A percentile compares a stretch with the other conserved stretches of the same genome.
Evolutionary conservation across 2,113 vertebrate genomes (phyloP).

Genomic region (Alaudala cheleensis): DNA sequence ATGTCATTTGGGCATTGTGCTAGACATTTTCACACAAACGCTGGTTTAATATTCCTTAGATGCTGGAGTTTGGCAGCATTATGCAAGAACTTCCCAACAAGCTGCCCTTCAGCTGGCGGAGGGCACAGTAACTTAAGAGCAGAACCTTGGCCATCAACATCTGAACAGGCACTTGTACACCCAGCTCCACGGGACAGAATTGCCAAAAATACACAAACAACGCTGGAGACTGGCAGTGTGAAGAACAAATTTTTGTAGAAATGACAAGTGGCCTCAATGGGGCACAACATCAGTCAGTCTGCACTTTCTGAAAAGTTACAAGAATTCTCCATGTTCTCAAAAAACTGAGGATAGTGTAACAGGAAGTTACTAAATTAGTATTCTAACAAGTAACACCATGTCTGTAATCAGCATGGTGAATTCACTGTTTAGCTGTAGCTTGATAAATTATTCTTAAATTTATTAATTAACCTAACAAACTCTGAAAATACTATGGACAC

Average conservation of each 20-base stretch:
- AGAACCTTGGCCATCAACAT: background rate
- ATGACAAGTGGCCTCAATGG: background rate
- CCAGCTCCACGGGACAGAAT: fast-evolving
- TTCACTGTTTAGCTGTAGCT: background rate
- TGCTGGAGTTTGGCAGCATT: background rate
- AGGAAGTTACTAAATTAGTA: background rate
- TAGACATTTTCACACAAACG: background rate
- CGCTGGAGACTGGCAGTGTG: fast-evolving
- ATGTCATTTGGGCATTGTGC: background rate
- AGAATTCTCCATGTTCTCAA: background rate
- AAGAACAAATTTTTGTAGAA: background rate
- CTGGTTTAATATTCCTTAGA: background rate
- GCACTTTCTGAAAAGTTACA: background rate
- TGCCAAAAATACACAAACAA: background rate
- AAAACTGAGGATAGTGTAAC: fast-evolving
- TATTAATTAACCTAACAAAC: background rate
- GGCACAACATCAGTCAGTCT: background rate
- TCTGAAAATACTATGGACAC: background rate
- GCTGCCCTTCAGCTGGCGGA: background rate
- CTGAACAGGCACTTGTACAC: background rate
- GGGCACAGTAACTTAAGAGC: background rate
- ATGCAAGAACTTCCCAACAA: fast-evolving
- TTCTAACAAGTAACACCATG: background rate
- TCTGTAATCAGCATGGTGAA: background rate
- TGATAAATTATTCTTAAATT: background rate